Conservation (phyloP, 2,888 invertebrate genomes). For the Conus canariensis region DNA sequence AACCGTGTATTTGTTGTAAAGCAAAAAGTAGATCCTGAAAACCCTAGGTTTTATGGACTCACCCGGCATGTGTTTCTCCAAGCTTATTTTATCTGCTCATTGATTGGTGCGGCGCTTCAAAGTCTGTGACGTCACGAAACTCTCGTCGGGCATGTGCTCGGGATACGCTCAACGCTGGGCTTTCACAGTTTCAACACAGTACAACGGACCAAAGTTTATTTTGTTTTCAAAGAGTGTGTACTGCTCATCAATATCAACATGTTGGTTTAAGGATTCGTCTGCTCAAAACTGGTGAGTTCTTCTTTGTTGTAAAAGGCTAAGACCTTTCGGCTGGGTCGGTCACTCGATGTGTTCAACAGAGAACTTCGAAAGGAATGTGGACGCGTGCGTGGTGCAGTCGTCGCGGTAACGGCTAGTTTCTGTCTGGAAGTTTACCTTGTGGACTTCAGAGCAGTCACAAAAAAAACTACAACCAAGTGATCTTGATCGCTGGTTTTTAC, state of each 20-base stretch:
- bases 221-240: neutral
- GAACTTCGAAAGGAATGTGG: neutral
- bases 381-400: too few relatives aligned
- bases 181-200: neutral
- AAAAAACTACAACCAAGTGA: too few relatives aligned
- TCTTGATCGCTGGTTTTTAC: too few relatives aligned
- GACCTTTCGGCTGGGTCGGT: neutral
- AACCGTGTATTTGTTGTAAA: too few relatives aligned
- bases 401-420: too few relatives aligned
- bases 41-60: slow-evolving; percentile 1
- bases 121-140: slow-evolving; percentile 2
- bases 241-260: neutral
- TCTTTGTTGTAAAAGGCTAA: neutral
- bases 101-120: slow-evolving; percentile 23
- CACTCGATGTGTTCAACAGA: neutral
- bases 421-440: too few relatives aligned
- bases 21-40: neutral
- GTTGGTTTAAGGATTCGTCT: neutral
- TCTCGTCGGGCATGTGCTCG: slow-evolving; percentile 13
- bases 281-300: neutral
- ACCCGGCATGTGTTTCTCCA: slow-evolving; percentile 17
- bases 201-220: neutral
- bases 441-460: too few relatives aligned
- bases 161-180: neutral
- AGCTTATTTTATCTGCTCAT: slow-evolving; percentile 4